These are phyloP conservation scores for Paraplagusia blochii DNA, from an alignment of 2,113 vertebrate genomes.

Conservation along the genomic window DNA sequence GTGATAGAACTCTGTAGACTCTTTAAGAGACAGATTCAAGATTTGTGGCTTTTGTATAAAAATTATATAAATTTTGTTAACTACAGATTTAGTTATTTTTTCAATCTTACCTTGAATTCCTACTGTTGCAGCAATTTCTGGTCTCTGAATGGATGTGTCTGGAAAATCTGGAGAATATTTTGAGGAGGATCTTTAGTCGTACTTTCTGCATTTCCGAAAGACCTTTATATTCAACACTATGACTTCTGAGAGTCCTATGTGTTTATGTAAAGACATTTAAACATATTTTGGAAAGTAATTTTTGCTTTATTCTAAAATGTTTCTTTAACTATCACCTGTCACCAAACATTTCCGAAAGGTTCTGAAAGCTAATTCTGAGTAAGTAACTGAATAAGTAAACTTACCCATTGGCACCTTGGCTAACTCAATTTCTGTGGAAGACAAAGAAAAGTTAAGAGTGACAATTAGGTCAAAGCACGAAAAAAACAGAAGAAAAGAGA, in stretches of 20 bases:
- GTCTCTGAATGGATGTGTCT: constrained; percentile 86
- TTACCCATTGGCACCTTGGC: constrained; percentile 89
- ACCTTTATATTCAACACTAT: no score
- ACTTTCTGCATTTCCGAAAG: no score
- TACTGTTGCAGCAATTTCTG: constrained; percentile 78
- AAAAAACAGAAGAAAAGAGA: neutral
- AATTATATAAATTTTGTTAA: neutral
- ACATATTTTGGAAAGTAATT: no score
- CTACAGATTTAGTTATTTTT: neutral
- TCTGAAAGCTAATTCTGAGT: neutral
- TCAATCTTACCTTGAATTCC: constrained; percentile 78
- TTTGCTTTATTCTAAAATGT: no score
- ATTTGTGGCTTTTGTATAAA: neutral
- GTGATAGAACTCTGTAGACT: constrained; percentile 71
- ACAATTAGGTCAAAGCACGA: constrained; percentile 46
- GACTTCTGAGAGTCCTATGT: no score
- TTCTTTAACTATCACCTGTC: no score
- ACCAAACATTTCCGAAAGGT: no score
- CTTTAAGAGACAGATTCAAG: constrained; percentile 53
- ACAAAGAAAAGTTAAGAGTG: constrained; percentile 59
- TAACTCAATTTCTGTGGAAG: constrained; percentile 88
- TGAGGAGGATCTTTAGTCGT: neutral
- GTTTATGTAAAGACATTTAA: no score
- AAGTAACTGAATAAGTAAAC: constrained; percentile 30
- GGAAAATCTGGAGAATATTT: constrained; percentile 82